Percentiles rank a stretch among this genome's conserved stretches.
phyloP scores from a whole-genome alignment of 2,113 vertebrate species.

The Marmota flaviventris region DNA sequence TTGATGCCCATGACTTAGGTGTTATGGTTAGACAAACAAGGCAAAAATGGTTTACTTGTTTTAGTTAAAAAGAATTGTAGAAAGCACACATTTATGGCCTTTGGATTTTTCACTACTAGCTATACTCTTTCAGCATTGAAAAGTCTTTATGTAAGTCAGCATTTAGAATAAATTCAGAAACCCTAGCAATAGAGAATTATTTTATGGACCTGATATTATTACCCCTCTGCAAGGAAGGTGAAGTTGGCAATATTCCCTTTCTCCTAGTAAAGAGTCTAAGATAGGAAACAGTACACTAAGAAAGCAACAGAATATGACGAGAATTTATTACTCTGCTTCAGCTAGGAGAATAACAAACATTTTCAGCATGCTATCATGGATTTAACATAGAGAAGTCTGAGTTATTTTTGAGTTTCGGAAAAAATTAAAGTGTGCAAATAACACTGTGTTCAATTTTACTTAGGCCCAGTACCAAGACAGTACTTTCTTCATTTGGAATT shows the following conservation, averaged over 20 bases:
- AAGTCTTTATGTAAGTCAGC: background rate
- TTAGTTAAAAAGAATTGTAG: slow-evolving; percentile 51
- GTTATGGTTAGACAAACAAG: background rate
- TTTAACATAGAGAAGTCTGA: slow-evolving; percentile 19
- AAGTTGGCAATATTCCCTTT: background rate
- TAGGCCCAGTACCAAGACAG: background rate
- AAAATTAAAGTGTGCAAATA: slow-evolving; percentile 39
- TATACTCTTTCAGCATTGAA: background rate
- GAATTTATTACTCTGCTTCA: slow-evolving; percentile 51
- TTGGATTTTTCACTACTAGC: slow-evolving; percentile 11
- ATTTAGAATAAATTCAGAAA: slow-evolving; percentile 43
- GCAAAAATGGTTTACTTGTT: slow-evolving; percentile 33
- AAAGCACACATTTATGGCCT: background rate
- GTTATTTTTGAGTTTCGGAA: slow-evolving; percentile 50
- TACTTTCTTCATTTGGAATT: slow-evolving; percentile 71
- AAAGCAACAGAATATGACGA: background rate
- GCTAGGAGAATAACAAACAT: slow-evolving; percentile 37
- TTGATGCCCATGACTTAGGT: background rate
- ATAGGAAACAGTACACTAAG: background rate
- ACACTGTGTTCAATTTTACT: background rate
- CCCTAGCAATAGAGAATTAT: background rate
- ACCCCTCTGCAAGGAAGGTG: background rate
- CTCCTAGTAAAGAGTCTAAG: background rate
- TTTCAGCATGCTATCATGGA: background rate
- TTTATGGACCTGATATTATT: background rate